Evolutionary conservation across 1,140 invertebrate genomes (phyloP), one percentile per base, ranked within the genome.

Genomic region (Euwallacea fornicatus): DNA sequence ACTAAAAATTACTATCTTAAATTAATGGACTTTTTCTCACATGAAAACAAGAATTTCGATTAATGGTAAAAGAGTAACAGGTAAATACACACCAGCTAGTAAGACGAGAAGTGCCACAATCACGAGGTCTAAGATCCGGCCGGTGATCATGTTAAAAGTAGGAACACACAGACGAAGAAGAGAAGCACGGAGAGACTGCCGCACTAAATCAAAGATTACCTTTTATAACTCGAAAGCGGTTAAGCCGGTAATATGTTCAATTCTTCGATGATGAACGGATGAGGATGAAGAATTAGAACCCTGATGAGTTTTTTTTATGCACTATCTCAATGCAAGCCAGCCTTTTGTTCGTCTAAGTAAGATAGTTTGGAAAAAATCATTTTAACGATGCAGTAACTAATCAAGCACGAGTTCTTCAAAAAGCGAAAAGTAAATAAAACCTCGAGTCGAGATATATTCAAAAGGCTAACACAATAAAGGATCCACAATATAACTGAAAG

Each of bases 161-260:
- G 33, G 21, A 43, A n/a, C 21, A 43, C 59, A 61, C 59, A 58
- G 21, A 58, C 55, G 55, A 58, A 33, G 21, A 50, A 61, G 59
- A 61, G 59, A 61, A 42, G 11, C 59, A 61, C 59, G 59, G 59
- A 61, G 42, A 61, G 59, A 61, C 59, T 61, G 59, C 10, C 59
- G 59, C 59, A 61, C n/a, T 61, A 42, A 61, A 43, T 61, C 21
- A 61, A 43, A 61, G 59, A 61, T 61, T 61, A 61, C 59, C 59
- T 61, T 61, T 61, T 61, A 61, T 61, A 61, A 61, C 41, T 61
- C 21, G 59, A 61, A 61, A 43, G 59, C 42, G 59, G 59, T 61
- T 61, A 61, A 61, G 59, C 59, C 16, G 43, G 59, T 61, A 61
- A 61, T 61, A n/a, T 61, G 42, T 61, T 61, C 59, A 61, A 61